Evolutionary conservation across 2,888 invertebrate species (phyloP), one percentile per base, ranked within the genome.

Genomic region (Dryococelus australis): DNA sequence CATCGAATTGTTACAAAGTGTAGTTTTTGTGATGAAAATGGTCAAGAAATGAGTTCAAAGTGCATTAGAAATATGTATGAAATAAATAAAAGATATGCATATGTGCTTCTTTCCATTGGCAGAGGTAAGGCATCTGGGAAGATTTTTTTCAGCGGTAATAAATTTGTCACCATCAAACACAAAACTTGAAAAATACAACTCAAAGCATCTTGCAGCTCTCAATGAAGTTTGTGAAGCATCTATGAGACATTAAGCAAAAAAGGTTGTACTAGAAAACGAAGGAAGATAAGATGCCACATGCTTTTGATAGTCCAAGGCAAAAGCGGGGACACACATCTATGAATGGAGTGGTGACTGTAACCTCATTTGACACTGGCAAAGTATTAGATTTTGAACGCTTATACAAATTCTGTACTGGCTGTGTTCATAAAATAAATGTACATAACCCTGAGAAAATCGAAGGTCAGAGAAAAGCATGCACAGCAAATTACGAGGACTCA

Each of bases 401-500:
- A 16, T 83, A 24, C 8, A 83, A 83, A 20, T 83, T 35, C 9
- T 83, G 28, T 43, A 24, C 28, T 20, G 28, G 35, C 43, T 83
- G 83, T 83, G 43, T 83, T 20, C 35, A 20, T 35, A 83, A 65
- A 65, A 65, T n/a, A 65, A 65, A 65, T 24, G 65, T 65, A 65
- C 65, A 65, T 12, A 65, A 65, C 16, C 65, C 65, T 9, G 65
- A 65, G 20, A 65, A 65, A 65, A 65, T 65, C 10, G 24, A 65
- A 24, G 65, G 16, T 12, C 65, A 65, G 10, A 5, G 24, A 65
- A 65, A 65, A 9, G 65, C 8, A 65, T 89, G 89, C 85, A 43
- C 26, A 27, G 89, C 89, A 28, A 90, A 89, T 84, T 88, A 87
- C 85, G 43, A 43, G 87, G 43, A 89, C 65, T 87, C 87, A 16